phyloP scores from a whole-genome alignment of 2,888 invertebrate species.

The Chrysodeixis includens region DNA sequence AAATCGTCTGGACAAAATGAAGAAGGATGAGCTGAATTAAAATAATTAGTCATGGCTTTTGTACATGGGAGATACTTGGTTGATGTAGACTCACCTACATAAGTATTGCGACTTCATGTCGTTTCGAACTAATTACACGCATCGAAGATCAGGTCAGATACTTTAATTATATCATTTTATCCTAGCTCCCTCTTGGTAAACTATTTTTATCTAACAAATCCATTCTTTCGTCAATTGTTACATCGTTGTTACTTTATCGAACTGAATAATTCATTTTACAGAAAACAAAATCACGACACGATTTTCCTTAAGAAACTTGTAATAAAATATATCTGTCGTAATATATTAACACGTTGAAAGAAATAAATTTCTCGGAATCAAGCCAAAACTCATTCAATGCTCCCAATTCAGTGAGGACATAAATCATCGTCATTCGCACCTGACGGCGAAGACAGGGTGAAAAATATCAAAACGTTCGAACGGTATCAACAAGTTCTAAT shows the following conservation, averaged over 20 bases:
- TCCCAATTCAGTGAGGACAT: slow-evolving; percentile 75
- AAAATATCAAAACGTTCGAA: slow-evolving; percentile 77
- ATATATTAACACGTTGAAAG: slow-evolving; percentile 62
- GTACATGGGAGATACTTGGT: not conserved
- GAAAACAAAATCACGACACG: slow-evolving; percentile 44
- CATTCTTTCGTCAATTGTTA: slow-evolving; percentile 61
- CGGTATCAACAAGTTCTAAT: slow-evolving; percentile 75
- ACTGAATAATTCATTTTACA: slow-evolving; percentile 34
- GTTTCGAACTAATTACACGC: slow-evolving; percentile 15
- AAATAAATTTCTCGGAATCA: slow-evolving; percentile 70
- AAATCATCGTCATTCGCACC: slow-evolving; percentile 85
- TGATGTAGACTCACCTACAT: slow-evolving; percentile 2
- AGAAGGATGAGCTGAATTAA: slow-evolving; percentile 11
- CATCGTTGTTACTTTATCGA: slow-evolving; percentile 37
- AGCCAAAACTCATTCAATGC: slow-evolving; percentile 75
- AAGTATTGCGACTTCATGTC: slow-evolving; percentile 6
- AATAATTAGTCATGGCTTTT: slow-evolving; percentile 9
- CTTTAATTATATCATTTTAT: slow-evolving; percentile 36
- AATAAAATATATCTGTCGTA: slow-evolving; percentile 55
- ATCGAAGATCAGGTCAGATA: slow-evolving; percentile 68
- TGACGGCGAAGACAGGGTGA: slow-evolving; percentile 75
- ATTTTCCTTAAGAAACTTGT: slow-evolving; percentile 41
- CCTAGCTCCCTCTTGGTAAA: slow-evolving; percentile 71
- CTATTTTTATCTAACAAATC: slow-evolving; percentile 63
- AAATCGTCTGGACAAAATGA: slow-evolving; percentile 14